Percentiles rank a stretch among this genome's conserved stretches.
Conservation (phyloP, 2,113 vertebrate species). For the Serinus canaria region DNA sequence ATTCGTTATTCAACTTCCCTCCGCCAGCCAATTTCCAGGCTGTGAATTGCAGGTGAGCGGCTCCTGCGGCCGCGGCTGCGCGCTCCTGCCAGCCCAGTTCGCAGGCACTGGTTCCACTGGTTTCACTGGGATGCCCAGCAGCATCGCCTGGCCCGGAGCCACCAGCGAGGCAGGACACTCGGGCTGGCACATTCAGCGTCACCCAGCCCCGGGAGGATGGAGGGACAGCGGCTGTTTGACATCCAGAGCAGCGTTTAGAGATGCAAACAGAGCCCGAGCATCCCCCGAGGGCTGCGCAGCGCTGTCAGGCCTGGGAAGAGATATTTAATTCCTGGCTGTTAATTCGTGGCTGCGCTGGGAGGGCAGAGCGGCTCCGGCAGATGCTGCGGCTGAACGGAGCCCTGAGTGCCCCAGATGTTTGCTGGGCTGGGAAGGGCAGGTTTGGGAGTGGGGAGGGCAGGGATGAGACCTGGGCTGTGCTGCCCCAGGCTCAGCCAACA, state of each 20-base stretch:
- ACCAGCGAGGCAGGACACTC: background rate
- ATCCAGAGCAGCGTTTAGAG: background rate
- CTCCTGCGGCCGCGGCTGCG: background rate
- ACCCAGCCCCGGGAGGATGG: background rate
- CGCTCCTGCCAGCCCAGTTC: background rate
- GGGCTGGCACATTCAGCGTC: rapidly evolving
- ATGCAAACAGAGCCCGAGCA: background rate
- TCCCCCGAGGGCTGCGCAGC: background rate
- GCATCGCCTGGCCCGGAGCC: background rate
- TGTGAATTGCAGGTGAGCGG: background rate
- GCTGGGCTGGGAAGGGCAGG: background rate
- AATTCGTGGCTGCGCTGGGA: background rate
- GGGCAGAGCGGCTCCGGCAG: background rate
- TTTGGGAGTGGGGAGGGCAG: background rate
- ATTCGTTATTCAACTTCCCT: constrained; percentile 25
- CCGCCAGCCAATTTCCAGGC: constrained; percentile 20
- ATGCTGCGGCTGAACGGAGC: background rate
- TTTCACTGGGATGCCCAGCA: background rate
- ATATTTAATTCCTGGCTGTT: background rate
- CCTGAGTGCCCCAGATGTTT: background rate
- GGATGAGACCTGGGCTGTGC: background rate
- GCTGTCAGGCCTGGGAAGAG: background rate
- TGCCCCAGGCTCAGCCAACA: background rate
- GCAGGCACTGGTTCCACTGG: background rate
- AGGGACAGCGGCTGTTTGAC: background rate